Base-by-base conservation (phyloP, 1,140 invertebrate species). In the Caenorhabditis latens region DNA sequence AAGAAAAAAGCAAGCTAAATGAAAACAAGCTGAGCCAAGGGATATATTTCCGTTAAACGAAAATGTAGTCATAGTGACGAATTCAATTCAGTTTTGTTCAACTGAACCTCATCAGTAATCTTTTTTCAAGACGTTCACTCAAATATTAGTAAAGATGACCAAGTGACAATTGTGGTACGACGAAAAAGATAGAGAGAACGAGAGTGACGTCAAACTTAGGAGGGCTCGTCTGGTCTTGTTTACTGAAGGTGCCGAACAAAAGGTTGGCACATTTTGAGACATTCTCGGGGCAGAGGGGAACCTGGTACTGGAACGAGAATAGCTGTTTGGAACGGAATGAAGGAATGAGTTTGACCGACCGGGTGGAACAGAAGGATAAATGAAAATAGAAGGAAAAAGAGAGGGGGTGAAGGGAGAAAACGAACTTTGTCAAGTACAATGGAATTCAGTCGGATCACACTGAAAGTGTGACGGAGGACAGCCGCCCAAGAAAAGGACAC, bases 211-310 rank as follows among this genome's bases (percentile, higher is more conserved):
- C 71, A 50, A 79, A 79, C 46, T 50, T 79, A 46, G 71, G 40
- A 46, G 14, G 46, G 71, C 71, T 79, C 61, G 61, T 63, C 46
- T 79, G 46, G 71, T 14, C 11, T 79, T 79, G 71, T 79, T 79
- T 79, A 79, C 71, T 50, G 46, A 79, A 79, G 71, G 46, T 79
- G 40, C 71, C 71, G 71, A 79, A 79, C 71, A 79, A 79, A 79
- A 79, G 71, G 71, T 79, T 79, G 71, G 71, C 71, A 79, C 71
- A 50, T 79, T 79, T 79, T 32, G 71, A 79, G 71, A 79, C 71
- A 50, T 46, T 42, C 71, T 42, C 71, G 32, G 71, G 46, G 71
- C 46, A 50, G 14, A 50, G n/a, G 13, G 7, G 46, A 79, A 79
- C 71, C 71, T 79, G 71, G 71, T 79, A 79, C 71, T 53, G 46